phyloP scores from a whole-genome alignment of 1,140 invertebrate species.

The Trichogramma pretiosum region DNA sequence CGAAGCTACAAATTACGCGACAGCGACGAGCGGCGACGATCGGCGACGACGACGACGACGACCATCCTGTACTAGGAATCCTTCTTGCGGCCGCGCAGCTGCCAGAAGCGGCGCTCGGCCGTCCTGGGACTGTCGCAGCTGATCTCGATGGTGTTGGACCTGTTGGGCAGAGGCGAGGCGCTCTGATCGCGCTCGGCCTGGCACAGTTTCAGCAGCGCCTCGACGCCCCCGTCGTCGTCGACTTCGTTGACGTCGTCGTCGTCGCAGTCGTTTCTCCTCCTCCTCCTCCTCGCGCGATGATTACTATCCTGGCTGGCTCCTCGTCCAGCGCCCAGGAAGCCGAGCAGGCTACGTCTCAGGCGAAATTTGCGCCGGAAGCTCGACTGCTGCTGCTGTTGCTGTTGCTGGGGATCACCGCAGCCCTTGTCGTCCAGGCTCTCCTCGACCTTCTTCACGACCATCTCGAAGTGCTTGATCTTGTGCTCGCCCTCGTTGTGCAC shows the following conservation, averaged over 20 bases:
- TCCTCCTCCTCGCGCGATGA: too few species aligned
- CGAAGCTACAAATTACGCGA: not conserved
- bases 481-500: constrained; percentile 25
- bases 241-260: not conserved
- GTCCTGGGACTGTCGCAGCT: constrained; percentile 28
- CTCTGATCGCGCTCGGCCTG: constrained; percentile 24
- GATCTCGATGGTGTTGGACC: constrained; percentile 29
- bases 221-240: not conserved
- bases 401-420: too few species aligned
- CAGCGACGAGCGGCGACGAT: not conserved
- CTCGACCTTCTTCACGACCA: constrained; percentile 27
- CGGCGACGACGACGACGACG: constrained; percentile 20
- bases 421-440: too few species aligned
- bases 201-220: constrained; percentile 16
- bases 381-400: too few species aligned
- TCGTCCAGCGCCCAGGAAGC: too few species aligned
- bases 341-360: too few species aligned
- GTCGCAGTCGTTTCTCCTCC: constrained; percentile 15
- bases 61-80: constrained; percentile 26
- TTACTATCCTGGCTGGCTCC: too few species aligned
- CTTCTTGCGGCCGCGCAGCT: constrained; percentile 31
- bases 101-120: constrained; percentile 32
- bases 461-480: constrained; percentile 21
- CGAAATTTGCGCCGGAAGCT: too few species aligned
- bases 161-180: constrained; percentile 12